Evolutionary conservation across 1,140 invertebrate species (phyloP).

Genomic region (Saccostrea echinata): DNA sequence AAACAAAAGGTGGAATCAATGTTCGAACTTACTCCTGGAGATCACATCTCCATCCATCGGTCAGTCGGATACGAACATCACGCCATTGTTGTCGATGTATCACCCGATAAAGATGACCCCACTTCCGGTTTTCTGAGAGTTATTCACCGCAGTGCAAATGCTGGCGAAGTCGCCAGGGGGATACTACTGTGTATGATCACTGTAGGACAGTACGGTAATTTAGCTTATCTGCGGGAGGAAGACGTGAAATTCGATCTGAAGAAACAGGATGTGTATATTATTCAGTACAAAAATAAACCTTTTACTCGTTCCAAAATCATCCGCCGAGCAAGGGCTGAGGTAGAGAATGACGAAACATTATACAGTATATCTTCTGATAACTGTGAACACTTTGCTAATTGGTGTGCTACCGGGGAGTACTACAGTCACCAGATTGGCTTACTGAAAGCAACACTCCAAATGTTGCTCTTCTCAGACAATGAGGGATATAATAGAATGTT

Average conservation of each 20-base stretch:
- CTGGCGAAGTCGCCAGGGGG: neutral
- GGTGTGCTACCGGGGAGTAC: slow-evolving; percentile 35
- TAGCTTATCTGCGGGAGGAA: slow-evolving; percentile 17
- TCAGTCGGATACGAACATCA: slow-evolving; percentile 24
- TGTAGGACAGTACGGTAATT: neutral
- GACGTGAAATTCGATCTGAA: slow-evolving; percentile 4
- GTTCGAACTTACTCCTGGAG: neutral
- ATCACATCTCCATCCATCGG: neutral
- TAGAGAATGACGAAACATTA: neutral
- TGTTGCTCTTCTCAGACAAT: neutral
- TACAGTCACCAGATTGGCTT: slow-evolving; percentile 22
- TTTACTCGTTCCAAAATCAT: slow-evolving; percentile 31
- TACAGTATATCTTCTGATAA: slow-evolving; percentile 4
- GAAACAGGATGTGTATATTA: slow-evolving; percentile 16
- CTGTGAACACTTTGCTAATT: slow-evolving; percentile 35
- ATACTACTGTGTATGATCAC: slow-evolving; percentile 5
- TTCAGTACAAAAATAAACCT: slow-evolving; percentile 35
- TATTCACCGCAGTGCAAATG: slow-evolving; percentile 19
- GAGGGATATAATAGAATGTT: slow-evolving; percentile 27
- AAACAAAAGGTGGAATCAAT: neutral
- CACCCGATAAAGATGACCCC: neutral
- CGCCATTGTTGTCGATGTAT: neutral
- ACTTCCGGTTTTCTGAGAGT: neutral
- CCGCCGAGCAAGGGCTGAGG: neutral
- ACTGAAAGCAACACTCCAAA: neutral